These are phyloP conservation scores for Agelas oroides DNA, from an alignment of 37 sponge, comb jelly and placozoan genomes.

Conservation along the genomic window DNA sequence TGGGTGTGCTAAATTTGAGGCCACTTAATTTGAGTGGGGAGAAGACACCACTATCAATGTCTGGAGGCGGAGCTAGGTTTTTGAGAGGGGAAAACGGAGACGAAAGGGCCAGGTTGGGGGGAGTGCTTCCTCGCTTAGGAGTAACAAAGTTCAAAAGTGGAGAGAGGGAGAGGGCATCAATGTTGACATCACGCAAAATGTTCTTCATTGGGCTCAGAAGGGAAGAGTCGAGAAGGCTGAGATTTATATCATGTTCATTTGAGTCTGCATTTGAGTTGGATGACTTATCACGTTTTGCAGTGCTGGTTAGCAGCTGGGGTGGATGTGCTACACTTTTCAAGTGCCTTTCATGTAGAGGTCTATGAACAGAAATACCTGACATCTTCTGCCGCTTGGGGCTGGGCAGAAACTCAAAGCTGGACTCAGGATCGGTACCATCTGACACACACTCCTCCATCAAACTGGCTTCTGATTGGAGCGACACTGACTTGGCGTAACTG, in stretches of 20 bases:
- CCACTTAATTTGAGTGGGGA: constrained; percentile 24
- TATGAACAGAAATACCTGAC: not conserved
- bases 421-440: not conserved
- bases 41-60: constrained; percentile 64
- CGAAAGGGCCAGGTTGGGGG: not conserved
- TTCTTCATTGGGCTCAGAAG: constrained; percentile 50
- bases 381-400: constrained; percentile 24
- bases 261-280: not conserved
- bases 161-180: constrained; percentile 48
- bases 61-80: not conserved
- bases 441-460: not conserved
- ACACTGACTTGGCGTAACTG: constrained; percentile 17
- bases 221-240: constrained; percentile 40
- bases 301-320: too few relatives aligned
- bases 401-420: not conserved
- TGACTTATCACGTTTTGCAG: too few relatives aligned
- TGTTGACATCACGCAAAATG: not conserved
- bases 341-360: too few relatives aligned
- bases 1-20: constrained; percentile 54
- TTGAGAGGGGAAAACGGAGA: constrained; percentile 55
- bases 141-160: constrained; percentile 47
- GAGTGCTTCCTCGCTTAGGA: constrained; percentile 20
- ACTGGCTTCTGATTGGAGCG: not conserved
- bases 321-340: too few relatives aligned
- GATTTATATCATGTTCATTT: constrained; percentile 25